Evolutionary conservation across 2,113 vertebrate genomes (phyloP).

Genomic region (Ursus arctos): DNA sequence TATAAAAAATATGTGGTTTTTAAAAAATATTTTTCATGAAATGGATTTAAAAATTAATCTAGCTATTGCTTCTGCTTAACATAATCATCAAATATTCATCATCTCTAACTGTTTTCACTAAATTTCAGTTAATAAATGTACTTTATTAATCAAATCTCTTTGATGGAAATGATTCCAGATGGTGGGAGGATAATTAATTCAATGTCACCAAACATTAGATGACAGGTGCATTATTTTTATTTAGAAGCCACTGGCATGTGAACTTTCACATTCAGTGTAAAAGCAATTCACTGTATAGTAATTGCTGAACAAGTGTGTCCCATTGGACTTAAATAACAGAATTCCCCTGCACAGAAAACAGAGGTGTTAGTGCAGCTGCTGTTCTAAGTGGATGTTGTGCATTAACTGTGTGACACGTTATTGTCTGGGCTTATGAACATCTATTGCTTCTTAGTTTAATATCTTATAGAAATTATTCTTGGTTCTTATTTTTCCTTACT

Average conservation of each 20-base stretch:
- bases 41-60: constrained; percentile 55
- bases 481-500: constrained; percentile 60
- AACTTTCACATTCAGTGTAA: constrained; percentile 54
- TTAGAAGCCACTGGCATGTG: constrained; percentile 46
- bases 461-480: constrained; percentile 42
- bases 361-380: constrained; percentile 63
- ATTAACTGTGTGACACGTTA: not conserved
- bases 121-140: constrained; percentile 5
- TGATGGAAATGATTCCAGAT: constrained; percentile 55
- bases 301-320: constrained; percentile 31
- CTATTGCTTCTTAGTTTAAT: constrained; percentile 45
- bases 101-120: constrained; percentile 45
- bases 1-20: not conserved
- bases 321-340: not conserved
- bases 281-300: constrained; percentile 53
- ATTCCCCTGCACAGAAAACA: constrained; percentile 43
- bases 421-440: not conserved
- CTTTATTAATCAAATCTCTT: constrained; percentile 63
- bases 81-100: constrained; percentile 48
- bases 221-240: constrained; percentile 73
- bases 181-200: constrained; percentile 40
- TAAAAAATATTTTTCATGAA: not conserved
- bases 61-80: not conserved
- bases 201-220: constrained; percentile 60
- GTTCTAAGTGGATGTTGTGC: not conserved